Conservation (phyloP, 2,797 vertebrate species). For the Chrysocyon brachyurus region DNA sequence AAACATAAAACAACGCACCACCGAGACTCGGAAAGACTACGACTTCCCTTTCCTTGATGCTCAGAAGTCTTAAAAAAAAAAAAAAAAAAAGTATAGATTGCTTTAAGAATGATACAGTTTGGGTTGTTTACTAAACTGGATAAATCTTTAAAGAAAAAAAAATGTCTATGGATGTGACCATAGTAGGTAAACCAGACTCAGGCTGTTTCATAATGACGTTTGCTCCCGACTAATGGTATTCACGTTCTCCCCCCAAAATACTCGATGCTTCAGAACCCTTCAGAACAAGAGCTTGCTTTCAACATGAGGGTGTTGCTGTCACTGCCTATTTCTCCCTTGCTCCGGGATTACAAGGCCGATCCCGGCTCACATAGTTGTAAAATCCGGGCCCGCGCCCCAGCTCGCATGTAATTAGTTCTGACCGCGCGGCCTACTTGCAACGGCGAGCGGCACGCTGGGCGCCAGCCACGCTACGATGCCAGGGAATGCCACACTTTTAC, state of each 20-base stretch:
- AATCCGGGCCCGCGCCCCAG: constrained; percentile 84
- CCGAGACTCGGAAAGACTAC: neutral
- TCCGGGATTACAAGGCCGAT: constrained; percentile 85
- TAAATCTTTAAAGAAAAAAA: constrained; percentile 29
- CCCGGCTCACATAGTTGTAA: constrained; percentile 84
- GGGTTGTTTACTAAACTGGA: neutral
- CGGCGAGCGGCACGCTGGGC: constrained; percentile 79
- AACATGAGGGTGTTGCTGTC: constrained; percentile 67
- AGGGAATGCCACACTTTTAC: constrained; percentile 81
- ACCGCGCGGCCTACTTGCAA: constrained; percentile 85
- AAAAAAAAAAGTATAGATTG: neutral
- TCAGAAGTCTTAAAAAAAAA: neutral
- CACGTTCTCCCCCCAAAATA: constrained; percentile 67
- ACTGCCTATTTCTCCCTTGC: constrained; percentile 38
- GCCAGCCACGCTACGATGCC: constrained; percentile 85
- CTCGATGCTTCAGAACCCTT: constrained; percentile 45
- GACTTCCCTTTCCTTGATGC: neutral
- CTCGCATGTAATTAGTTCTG: constrained; percentile 86
- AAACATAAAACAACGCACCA: neutral
- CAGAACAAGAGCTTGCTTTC: constrained; percentile 77
- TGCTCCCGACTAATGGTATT: constrained; percentile 57
- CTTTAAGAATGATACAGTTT: constrained; percentile 21
- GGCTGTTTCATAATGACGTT: constrained; percentile 43
- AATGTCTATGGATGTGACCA: neutral
- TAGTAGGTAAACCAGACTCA: neutral